Base-by-base conservation (phyloP, 1,140 invertebrate genomes). In the Microvelia longipes region DNA sequence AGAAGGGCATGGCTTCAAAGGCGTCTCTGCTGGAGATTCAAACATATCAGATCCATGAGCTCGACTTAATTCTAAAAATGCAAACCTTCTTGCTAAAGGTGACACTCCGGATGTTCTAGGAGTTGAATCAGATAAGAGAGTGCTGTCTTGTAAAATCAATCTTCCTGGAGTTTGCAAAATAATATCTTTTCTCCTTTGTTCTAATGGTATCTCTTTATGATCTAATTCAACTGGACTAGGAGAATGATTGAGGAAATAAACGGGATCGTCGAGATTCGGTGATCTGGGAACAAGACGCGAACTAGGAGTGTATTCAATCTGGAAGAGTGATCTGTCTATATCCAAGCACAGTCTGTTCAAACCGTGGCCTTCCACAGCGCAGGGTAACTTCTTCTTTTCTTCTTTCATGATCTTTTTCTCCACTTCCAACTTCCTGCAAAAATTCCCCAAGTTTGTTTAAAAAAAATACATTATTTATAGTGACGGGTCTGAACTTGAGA, bases 251-350 rank as follows among this genome's bases (percentile, higher is more conserved):
- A 66, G 29, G 1, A 70, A 28, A 26, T 63, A 65, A 65, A 65
- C 24, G 29, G 64, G 65, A 63, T 29, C 50, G 27, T 62, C 62
- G 2, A 28, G 67, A 63, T 73, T 35, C 0, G 75, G 71, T 35
- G 72, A 73, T 35, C 72, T 70, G 14, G 74, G 72, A 15, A 71
- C 63, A n/a, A 68, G 15, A 19, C 73, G 30, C 15, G 74, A 69
- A 66, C 73, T 72, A n/a, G 76, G 75, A 1, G 75, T 75, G 65
- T 73, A 76, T 28, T 76, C 75, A n/a, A 76, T 76, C 27, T 75
- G 71, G 14, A 74, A 61, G 13, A 71, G 67, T n/a, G 70, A 69
- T 25, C 64, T 68, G 15, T 64, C 67, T 14, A 69, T 60, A 28
- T 72, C 71, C 5, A 69, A 50, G 14, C 28, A 70, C 24, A 68